These are phyloP conservation scores for Crossaster papposus DNA, from an alignment of 53 echinoderm and acorn worm genomes.

Conservation along the genomic window DNA sequence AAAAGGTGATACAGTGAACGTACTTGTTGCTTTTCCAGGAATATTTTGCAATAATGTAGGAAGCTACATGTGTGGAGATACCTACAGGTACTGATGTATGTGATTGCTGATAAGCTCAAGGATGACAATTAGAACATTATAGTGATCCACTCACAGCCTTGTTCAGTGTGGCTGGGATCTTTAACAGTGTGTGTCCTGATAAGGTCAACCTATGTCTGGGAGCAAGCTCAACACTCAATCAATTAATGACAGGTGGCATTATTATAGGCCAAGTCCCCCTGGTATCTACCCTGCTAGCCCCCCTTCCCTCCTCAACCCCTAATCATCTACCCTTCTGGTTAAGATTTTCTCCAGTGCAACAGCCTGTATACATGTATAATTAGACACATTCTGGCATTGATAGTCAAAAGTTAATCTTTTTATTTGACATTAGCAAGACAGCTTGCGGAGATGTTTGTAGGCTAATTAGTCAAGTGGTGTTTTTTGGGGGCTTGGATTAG, in stretches of 20 bases:
- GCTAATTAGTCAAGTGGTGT: neutral
- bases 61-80: no score
- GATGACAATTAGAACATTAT: neutral
- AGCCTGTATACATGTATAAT: neutral
- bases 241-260: constrained; percentile 9
- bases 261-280: neutral
- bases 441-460: neutral
- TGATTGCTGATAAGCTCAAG: neutral
- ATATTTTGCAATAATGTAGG: no score
- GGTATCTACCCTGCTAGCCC: neutral
- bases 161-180: neutral
- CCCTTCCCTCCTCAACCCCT: neutral
- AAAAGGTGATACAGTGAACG: no score
- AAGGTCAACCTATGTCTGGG: constrained; percentile 26
- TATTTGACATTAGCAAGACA: neutral
- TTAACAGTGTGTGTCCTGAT: constrained; percentile 16
- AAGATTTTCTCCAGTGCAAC: neutral
- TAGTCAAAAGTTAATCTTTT: neutral
- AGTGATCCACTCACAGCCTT: constrained; percentile 11
- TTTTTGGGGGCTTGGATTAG: neutral
- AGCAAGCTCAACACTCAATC: constrained; percentile 3
- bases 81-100: neutral
- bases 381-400: neutral
- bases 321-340: neutral
- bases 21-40: no score